Conservation (phyloP, 2,113 vertebrate species). For the Ciconia stormi region DNA sequence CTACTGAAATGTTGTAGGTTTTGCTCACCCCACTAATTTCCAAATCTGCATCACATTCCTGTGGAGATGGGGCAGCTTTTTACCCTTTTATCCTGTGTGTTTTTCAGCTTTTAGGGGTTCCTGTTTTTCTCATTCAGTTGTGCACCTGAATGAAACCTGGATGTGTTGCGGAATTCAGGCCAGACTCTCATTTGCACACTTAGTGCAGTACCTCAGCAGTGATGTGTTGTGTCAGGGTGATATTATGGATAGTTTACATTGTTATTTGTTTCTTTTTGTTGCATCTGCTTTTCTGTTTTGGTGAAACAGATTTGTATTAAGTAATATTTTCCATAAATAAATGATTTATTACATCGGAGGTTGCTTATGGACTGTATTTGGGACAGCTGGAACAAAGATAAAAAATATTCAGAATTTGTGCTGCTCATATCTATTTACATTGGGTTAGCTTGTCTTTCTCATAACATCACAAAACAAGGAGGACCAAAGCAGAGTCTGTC, state of each 20-base stretch:
- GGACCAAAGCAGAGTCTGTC: neutral
- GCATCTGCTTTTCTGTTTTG: neutral
- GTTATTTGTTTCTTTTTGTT: neutral
- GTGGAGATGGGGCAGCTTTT: neutral
- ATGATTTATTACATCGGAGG: neutral
- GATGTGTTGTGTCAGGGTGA: neutral
- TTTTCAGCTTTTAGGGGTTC: neutral
- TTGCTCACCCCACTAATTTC: neutral
- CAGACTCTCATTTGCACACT: neutral
- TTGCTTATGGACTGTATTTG: neutral
- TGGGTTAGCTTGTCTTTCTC: neutral
- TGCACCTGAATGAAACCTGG: neutral
- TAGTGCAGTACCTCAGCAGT: neutral
- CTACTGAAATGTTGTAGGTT: neutral
- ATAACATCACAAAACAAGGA: neutral
- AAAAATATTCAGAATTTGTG: neutral
- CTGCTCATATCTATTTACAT: neutral
- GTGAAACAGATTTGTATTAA: neutral
- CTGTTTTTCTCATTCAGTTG: neutral
- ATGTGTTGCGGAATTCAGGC: neutral
- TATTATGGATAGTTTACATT: neutral
- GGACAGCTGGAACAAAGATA: neutral
- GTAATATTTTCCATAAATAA: neutral
- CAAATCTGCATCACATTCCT: too few species aligned
- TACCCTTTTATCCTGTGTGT: neutral